These are phyloP conservation scores for Schizopygopsis pylzovi DNA, from an alignment of 2,797 vertebrate species.

Conservation along the genomic window DNA sequence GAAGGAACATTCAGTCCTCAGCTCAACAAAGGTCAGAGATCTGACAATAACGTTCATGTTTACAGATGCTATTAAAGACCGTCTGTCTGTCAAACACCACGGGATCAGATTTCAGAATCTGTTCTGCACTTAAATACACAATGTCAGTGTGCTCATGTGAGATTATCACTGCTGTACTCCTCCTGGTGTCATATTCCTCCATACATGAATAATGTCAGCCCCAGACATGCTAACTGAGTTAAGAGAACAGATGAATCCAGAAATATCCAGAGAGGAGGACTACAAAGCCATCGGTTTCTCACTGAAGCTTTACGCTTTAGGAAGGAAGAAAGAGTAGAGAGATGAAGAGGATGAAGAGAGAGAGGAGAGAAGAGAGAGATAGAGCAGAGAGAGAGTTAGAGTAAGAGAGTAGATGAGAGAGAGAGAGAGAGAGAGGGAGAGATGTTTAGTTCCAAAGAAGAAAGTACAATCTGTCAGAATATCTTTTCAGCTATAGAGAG, in stretches of 20 bases:
- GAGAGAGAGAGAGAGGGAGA: conserved; percentile 2
- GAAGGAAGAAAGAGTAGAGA: no score
- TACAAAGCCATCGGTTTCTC: neutral
- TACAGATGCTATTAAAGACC: neutral
- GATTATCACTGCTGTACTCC: conserved; percentile 1
- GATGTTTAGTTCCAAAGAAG: neutral
- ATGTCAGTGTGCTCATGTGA: neutral
- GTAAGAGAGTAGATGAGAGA: no score
- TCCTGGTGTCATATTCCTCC: conserved; percentile 33
- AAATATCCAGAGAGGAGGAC: neutral
- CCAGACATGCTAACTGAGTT: conserved; percentile 14
- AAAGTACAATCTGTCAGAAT: neutral
- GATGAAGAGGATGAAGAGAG: no score
- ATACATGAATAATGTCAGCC: conserved; percentile 25
- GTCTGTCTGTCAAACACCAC: neutral
- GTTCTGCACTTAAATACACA: neutral
- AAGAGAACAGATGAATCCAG: conserved; percentile 13
- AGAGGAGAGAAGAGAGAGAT: no score
- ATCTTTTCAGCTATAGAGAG: neutral
- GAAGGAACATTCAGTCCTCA: conserved; percentile 8
- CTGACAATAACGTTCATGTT: neutral
- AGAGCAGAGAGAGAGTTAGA: no score
- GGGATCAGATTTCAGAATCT: neutral
- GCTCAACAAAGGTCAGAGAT: neutral
- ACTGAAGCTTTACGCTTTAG: neutral